Evolutionary conservation across 2,888 invertebrate genomes (phyloP).

Genomic region (Macrosiphum euphorbiae): DNA sequence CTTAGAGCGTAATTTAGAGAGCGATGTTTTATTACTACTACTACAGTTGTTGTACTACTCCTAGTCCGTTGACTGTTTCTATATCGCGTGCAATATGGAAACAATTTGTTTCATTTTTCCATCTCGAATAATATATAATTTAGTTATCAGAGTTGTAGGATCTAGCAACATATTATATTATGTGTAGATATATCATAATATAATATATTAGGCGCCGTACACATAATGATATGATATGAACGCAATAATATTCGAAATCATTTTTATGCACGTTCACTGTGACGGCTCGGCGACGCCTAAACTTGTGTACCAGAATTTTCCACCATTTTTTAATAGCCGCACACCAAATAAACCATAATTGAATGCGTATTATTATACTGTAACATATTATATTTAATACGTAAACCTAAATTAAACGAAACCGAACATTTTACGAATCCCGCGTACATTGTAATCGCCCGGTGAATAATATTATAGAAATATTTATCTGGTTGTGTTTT

Average conservation of each 20-base stretch:
- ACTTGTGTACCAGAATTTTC: neutral
- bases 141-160: neutral
- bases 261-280: neutral
- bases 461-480: neutral
- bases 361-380: neutral
- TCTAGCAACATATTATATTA: neutral
- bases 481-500: neutral
- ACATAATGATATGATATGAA: neutral
- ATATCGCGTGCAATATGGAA: neutral
- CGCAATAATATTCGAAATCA: neutral
- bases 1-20: neutral
- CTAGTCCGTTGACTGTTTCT: neutral
- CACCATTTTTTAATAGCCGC: neutral
- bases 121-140: neutral
- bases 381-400: neutral
- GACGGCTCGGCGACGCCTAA: neutral
- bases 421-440: conserved; percentile 21
- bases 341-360: neutral
- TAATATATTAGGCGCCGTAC: neutral
- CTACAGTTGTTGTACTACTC: neutral
- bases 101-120: neutral
- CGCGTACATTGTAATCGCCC: too few relatives aligned
- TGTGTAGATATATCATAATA: neutral
- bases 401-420: neutral
- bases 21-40: neutral